Conservation (phyloP, 2,113 vertebrate species). For the Zeus faber region DNA sequence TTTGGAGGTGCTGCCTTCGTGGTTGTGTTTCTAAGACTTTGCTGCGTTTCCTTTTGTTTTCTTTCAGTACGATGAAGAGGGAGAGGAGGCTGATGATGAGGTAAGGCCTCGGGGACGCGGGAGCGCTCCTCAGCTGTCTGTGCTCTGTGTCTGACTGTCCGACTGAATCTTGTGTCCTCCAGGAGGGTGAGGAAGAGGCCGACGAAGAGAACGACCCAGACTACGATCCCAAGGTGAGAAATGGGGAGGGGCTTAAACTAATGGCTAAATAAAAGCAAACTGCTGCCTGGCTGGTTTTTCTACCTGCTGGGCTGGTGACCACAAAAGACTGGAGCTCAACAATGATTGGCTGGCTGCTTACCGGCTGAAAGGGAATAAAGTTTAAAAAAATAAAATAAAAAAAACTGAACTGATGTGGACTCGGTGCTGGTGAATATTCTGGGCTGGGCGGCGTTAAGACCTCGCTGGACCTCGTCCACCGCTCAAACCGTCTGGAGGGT, state of each 20-base stretch:
- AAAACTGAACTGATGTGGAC: too few species aligned
- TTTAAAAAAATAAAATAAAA: too few species aligned
- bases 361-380: too few species aligned
- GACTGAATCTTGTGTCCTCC: constrained; percentile 20
- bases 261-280: neutral
- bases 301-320: constrained; percentile 18
- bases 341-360: too few species aligned
- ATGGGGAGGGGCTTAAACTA: too few species aligned
- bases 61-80: constrained; percentile 96
- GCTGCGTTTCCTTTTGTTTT: constrained; percentile 14
- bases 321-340: too few species aligned
- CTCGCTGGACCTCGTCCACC: too few species aligned
- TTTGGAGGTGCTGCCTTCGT: neutral
- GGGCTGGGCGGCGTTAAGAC: too few species aligned
- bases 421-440: too few species aligned
- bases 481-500: too few species aligned
- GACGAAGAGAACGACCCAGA: constrained; percentile 98
- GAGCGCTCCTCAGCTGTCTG: neutral
- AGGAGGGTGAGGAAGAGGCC: constrained; percentile 98
- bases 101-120: too few species aligned
- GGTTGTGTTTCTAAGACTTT: neutral
- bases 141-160: neutral
- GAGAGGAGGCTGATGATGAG: constrained; percentile 98
- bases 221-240: constrained; percentile 92
- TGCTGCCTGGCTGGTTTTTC: neutral